phyloP scores from a whole-genome alignment of 2,888 invertebrate genomes.

The Eutolmus rufibarbis region DNA sequence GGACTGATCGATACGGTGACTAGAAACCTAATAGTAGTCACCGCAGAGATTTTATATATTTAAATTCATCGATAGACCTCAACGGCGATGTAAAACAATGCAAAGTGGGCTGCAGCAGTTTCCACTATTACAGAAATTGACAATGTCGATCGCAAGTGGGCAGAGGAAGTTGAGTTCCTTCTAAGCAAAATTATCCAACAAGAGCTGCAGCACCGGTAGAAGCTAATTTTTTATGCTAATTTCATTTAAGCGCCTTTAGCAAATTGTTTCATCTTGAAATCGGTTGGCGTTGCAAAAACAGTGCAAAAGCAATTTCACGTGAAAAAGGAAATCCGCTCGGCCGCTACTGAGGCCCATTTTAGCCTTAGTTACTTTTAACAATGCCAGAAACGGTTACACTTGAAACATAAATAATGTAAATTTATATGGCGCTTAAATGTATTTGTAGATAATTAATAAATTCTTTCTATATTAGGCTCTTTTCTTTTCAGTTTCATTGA shows the following conservation, averaged over 20 bases:
- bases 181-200: background rate
- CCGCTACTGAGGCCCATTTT: background rate
- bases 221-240: slow-evolving; percentile 6
- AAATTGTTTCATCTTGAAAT: background rate
- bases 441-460: background rate
- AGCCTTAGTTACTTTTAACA: background rate
- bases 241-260: slow-evolving; percentile 1
- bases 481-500: background rate
- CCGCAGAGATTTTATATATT: slow-evolving; percentile 8
- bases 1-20: background rate
- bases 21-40: slow-evolving; percentile 1
- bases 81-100: background rate
- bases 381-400: background rate
- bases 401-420: background rate
- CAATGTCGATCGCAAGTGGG: background rate
- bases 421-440: background rate
- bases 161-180: background rate
- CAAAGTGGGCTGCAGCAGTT: slow-evolving; percentile 13
- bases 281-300: background rate
- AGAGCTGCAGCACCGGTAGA: background rate
- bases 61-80: slow-evolving; percentile 2
- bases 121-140: background rate
- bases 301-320: background rate
- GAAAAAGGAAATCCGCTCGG: slow-evolving; percentile 25
- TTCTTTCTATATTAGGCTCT: background rate